Percentiles rank a stretch among this genome's conserved stretches.
Conservation (phyloP, 2,113 vertebrate species). For the Tor tambroides region DNA sequence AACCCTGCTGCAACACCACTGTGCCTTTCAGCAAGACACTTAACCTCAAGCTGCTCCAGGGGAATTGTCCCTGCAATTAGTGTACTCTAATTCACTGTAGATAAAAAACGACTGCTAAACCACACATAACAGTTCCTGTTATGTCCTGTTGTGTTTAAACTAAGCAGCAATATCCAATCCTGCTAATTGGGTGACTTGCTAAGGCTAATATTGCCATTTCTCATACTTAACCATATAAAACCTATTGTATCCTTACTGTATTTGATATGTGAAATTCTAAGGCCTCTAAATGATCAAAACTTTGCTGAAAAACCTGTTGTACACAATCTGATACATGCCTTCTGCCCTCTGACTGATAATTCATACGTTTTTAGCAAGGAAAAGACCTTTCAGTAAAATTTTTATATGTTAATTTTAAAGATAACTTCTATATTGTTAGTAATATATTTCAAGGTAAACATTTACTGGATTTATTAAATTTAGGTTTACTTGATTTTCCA, state of each 20-base stretch:
- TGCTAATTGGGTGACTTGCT: neutral
- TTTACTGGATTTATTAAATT: too few relatives aligned
- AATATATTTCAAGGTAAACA: too few relatives aligned
- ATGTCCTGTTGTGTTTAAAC: constrained; percentile 12
- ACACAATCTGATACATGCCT: too few relatives aligned
- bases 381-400: too few relatives aligned
- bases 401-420: too few relatives aligned
- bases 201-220: too few relatives aligned
- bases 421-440: too few relatives aligned
- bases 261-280: neutral
- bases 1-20: neutral
- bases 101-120: neutral
- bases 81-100: neutral
- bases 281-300: neutral
- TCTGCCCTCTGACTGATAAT: too few relatives aligned
- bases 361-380: too few relatives aligned
- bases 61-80: constrained; percentile 19
- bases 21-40: constrained; percentile 12
- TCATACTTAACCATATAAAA: neutral
- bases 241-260: neutral
- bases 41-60: constrained; percentile 31
- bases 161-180: neutral
- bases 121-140: neutral
- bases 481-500: too few relatives aligned
- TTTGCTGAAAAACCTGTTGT: too few relatives aligned